Base-by-base conservation (phyloP, 2,888 invertebrate species). In the Tinea semifulvella region DNA sequence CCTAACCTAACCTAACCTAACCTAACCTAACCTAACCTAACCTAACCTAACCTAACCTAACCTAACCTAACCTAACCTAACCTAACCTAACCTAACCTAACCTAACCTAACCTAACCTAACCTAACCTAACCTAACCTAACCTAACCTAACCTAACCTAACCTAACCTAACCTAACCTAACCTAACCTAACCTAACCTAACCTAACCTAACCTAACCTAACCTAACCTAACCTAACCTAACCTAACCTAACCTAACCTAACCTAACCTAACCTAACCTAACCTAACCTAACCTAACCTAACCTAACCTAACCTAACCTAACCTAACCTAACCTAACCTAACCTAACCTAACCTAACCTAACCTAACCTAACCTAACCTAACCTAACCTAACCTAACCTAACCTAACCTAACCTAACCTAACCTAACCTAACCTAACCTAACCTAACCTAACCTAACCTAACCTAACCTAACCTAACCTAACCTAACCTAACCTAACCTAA, bases 321-420 rank as follows among this genome's bases (percentile, higher is more conserved):
- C 43, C 43, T 43, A 43, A 45, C 45, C 39, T 45, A 20, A 40
- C 45, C 40, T 39, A 18, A 16, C 28, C 17, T 31, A 31, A 31
- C 31, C 31, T 31, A 31, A 31, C 31, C 31, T 31, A 31, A 31
- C 31, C 31, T 31, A 22, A 40, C 43, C 26, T 49, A 46, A 35
- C 46, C 47, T 20, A 48, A 47, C 17, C 49, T 42, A 28, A 50
- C 52, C 16, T 50, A 49, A 25, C 49, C 46, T 42, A 47, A 31
- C 31, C 31, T 31, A 31, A 31, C 31, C 31, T 31, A 31, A 31
- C 31, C 31, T 31, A 31, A 31, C 31, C 31, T 31, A 31, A 31
- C 31, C 31, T 31, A 31, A 31, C 31, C 31, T 31, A 31, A 31
- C 31, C 31, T 31, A 31, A 31, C 31, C 31, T 31, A 31, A 31